Percentiles rank a stretch among this genome's conserved stretches.
These are phyloP conservation scores for Caenorhabditis sp. DNA, from an alignment of 2,888 invertebrate genomes.

Conservation along the genomic window DNA sequence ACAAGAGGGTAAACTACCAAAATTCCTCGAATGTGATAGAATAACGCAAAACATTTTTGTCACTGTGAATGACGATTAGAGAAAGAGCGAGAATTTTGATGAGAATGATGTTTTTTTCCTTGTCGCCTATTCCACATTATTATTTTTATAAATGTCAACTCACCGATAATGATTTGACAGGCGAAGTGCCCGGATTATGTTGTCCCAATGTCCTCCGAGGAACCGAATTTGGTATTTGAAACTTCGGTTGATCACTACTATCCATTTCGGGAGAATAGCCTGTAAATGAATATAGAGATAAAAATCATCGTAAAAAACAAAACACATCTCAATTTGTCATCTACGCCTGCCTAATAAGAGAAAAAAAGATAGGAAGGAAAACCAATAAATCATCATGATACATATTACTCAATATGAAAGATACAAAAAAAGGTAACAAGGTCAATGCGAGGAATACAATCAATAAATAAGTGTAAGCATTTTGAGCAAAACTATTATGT, in stretches of 20 bases:
- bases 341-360: neutral
- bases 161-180: constrained; percentile 31
- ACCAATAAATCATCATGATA: no score
- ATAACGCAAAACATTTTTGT: no score
- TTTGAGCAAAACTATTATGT: no score
- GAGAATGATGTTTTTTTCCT: no score
- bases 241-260: constrained; percentile 1
- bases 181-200: constrained; percentile 37
- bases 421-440: neutral
- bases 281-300: neutral
- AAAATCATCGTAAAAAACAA: neutral
- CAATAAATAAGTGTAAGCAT: neutral
- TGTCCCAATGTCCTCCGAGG: constrained; percentile 42
- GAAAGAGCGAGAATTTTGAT: no score
- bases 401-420: neutral
- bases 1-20: no score
- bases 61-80: no score
- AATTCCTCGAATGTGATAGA: no score
- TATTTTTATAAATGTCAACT: neutral
- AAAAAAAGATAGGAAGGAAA: no score
- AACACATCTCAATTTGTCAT: neutral
- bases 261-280: neutral
- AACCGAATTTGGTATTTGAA: constrained; percentile 12
- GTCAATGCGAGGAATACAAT: neutral
- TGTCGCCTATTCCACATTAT: no score